Conservation (phyloP, 2,888 invertebrate genomes). For the Bhutanitis thaidina region DNA sequence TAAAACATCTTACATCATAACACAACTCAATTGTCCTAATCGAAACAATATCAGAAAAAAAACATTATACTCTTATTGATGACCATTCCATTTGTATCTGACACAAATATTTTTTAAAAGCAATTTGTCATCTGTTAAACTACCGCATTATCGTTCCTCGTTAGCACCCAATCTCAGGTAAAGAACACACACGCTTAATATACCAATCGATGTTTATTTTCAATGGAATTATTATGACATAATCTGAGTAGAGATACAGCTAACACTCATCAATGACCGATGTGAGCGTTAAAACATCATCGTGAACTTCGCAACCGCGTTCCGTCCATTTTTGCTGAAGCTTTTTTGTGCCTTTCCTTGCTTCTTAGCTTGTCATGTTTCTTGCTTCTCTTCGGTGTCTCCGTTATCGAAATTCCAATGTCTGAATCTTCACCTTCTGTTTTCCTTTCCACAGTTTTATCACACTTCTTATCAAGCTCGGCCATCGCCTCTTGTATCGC, state of each 20-base stretch:
- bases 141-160: neutral
- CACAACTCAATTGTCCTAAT: conserved; percentile 14
- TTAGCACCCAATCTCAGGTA: conserved; percentile 10
- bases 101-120: conserved; percentile 1
- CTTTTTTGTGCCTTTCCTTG: conserved; percentile 50
- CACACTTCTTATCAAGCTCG: conserved; percentile 87
- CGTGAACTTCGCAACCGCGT: conserved; percentile 76
- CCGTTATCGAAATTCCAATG: conserved; percentile 23
- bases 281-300: conserved; percentile 41
- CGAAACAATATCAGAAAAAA: neutral
- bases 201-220: neutral
- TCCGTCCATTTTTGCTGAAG: conserved; percentile 42
- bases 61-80: neutral
- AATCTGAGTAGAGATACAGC: conserved; percentile 5
- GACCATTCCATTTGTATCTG: conserved; percentile 2
- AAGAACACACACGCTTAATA: neutral
- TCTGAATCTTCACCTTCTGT: conserved; percentile 20
- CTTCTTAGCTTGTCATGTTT: conserved; percentile 44
- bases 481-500: conserved; percentile 96
- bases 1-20: conserved; percentile 15
- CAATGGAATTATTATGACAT: conserved; percentile 1
- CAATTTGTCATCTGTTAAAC: neutral
- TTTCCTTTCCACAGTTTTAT: conserved; percentile 25
- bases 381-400: conserved; percentile 45
- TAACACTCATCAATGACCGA: conserved; percentile 2